Base-by-base conservation (phyloP, 2,888 invertebrate genomes). In the Leptura quadrifasciata region DNA sequence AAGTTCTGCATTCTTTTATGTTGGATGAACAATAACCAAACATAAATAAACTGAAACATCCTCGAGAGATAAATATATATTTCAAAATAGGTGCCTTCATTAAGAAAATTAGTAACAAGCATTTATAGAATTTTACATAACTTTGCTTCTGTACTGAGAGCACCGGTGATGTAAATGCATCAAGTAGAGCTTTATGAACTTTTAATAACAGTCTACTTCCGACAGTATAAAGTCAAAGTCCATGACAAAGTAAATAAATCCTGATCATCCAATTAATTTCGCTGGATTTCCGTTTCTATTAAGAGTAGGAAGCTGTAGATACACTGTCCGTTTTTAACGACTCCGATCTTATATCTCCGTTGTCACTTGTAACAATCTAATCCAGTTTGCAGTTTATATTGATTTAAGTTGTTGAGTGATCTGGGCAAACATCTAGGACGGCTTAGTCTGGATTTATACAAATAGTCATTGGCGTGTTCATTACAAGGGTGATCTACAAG, bases 321-420 rank as follows among this genome's bases (percentile, higher is more conserved):
- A 39, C 39, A 69, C 31, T 55, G 70, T 47, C 71, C 70, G 64
- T 67, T 72, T 75, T 72, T 72, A 75, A 72, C 75, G 75, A 72
- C 68, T 57, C 10, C 17, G 57, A 21, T 65, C 75, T 54, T 70
- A 75, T 70, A 64, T 70, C 75, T 75, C 60, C 71, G 58, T 75
- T 79, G 79, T 79, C 79, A 77, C 76, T 79, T 79, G 72, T 79
- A 79, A 78, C 81, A 79, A 75, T 79, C 79, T 74, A 76, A 81
- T 81, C 76, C 75, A 73, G 71, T 77, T 78, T 76, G 75, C 76
- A 79, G 78, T 79, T 78, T 72, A 76, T 77, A 81, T 81, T 77
- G 78, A 81, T 79, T 79, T 58, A 47, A 68, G 55, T 57, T 68
- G 55, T 27, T 31, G 68, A 18, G 18, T 68, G 72, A 79, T 74